phyloP scores from a whole-genome alignment of 2,113 vertebrate genomes.

The Nesospiza acunhae region DNA sequence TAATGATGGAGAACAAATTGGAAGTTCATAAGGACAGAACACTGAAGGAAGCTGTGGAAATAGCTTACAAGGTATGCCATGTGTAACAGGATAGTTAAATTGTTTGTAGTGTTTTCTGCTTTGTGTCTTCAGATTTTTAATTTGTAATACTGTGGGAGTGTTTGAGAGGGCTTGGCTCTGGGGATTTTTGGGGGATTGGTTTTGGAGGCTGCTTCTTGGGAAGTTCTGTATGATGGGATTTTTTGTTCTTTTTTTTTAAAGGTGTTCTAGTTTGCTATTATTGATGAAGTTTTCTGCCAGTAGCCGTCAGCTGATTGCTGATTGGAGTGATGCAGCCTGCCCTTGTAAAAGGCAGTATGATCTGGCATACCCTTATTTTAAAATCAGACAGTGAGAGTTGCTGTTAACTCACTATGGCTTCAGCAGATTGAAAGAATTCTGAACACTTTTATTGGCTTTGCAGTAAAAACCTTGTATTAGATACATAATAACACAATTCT shows the following conservation, averaged over 20 bases:
- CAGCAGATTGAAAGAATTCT: not conserved
- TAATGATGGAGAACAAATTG: conserved; percentile 97
- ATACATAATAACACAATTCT: not conserved
- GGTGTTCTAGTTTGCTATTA: not conserved
- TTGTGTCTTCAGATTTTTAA: not conserved
- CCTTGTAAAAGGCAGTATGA: not conserved
- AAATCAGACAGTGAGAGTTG: not conserved
- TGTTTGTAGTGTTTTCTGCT: not conserved
- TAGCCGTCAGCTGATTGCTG: not conserved
- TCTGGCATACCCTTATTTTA: not conserved
- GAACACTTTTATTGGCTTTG: not conserved
- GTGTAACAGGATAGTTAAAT: not conserved
- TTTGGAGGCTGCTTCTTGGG: not conserved
- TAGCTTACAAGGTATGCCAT: conserved; percentile 88
- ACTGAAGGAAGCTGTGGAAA: conserved; percentile 91
- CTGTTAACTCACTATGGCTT: not conserved
- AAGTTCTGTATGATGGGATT: not conserved
- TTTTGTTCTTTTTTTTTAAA: not conserved
- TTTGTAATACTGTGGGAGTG: not conserved
- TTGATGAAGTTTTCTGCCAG: not conserved
- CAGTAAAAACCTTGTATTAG: not conserved
- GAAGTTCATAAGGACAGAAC: conserved; percentile 98
- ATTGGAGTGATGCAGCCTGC: not conserved
- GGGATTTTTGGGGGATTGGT: not conserved
- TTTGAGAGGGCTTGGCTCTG: not conserved